Conservation (phyloP, 2,113 vertebrate species). For the Morone saxatilis region DNA sequence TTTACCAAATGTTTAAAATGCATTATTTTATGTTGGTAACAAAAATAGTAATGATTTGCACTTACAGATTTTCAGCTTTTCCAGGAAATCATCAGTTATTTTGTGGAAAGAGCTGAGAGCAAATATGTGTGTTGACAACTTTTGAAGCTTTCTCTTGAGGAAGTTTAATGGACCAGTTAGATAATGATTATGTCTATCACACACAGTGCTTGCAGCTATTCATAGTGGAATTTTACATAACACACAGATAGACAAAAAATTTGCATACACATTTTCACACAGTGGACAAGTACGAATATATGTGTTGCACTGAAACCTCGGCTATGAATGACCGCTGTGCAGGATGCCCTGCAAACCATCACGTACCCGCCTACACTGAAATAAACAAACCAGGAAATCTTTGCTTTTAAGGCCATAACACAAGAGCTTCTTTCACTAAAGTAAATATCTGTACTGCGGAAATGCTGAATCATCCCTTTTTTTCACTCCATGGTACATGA, state of each 20-base stretch:
- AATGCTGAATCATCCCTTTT: not conserved
- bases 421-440: not conserved
- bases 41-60: not conserved
- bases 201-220: not conserved
- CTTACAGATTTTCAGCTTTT: not conserved
- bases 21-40: not conserved
- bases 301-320: not conserved
- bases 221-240: not conserved
- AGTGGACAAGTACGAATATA: not conserved
- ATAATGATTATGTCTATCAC: constrained; percentile 9
- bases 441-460: not conserved
- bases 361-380: not conserved
- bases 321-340: not conserved
- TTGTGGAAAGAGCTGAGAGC: not conserved
- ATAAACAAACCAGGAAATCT: not conserved
- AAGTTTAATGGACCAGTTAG: constrained; percentile 27
- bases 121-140: constrained; percentile 7
- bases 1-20: not conserved
- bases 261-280: not conserved
- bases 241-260: not conserved
- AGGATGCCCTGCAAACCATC: not conserved
- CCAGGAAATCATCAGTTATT: not conserved
- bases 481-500: not conserved
- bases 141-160: constrained; percentile 7
- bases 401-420: not conserved